A percentile compares a stretch with the other conserved stretches of the same genome.
Evolutionary conservation across 2,113 vertebrate genomes (phyloP).

Genomic region (Limanda limanda): DNA sequence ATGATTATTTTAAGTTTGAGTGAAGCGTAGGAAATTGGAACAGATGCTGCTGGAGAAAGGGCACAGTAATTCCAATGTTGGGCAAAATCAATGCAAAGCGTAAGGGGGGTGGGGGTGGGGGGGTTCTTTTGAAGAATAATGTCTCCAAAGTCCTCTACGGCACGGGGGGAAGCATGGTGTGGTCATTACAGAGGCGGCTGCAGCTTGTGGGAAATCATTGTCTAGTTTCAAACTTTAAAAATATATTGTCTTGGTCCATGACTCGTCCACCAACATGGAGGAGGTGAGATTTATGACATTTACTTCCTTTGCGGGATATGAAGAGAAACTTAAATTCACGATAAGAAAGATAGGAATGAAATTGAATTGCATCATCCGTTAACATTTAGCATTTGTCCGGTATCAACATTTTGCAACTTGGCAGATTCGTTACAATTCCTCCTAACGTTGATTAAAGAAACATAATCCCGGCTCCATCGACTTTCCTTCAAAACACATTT

Average conservation of each 20-base stretch:
- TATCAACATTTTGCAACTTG: background rate
- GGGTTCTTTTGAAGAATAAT: slow-evolving; percentile 1
- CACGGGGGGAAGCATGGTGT: no score
- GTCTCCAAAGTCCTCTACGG: background rate
- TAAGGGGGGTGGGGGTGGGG: background rate
- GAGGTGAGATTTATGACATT: no score
- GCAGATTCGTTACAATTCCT: background rate
- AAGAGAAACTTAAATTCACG: background rate
- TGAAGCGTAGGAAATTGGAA: slow-evolving; percentile 15
- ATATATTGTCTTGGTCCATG: no score
- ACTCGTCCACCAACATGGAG: no score
- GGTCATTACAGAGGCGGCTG: no score
- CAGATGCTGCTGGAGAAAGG: background rate
- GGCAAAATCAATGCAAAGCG: background rate
- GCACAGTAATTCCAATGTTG: slow-evolving; percentile 5
- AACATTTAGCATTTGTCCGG: background rate
- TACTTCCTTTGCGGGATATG: no score
- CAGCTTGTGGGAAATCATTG: no score
- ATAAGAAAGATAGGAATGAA: background rate
- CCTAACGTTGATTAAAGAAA: background rate
- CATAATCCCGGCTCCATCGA: background rate
- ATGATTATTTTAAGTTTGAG: slow-evolving; percentile 7
- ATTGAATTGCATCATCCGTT: background rate
- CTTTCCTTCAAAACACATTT: background rate
- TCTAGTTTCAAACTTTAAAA: no score